A percentile compares a stretch with the other conserved stretches of the same genome.
Conservation (phyloP, 2,113 vertebrate genomes). For the Otolemur garnettii region DNA sequence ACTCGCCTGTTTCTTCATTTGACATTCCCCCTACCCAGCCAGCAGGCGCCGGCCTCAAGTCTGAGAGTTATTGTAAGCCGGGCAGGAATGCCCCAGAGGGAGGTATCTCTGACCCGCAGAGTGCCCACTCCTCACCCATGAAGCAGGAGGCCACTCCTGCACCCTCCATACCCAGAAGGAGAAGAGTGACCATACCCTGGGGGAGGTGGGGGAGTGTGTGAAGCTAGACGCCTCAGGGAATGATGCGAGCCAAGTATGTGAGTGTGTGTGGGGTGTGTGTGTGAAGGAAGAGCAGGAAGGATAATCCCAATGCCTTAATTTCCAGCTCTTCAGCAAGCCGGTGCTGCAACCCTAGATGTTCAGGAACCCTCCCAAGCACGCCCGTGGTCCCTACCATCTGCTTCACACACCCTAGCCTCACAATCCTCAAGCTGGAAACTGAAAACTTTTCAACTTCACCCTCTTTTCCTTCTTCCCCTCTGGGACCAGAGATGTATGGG, state of each 20-base stretch:
- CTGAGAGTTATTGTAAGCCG: constrained; percentile 25
- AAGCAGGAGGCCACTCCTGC: background rate
- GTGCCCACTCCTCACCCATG: constrained; percentile 26
- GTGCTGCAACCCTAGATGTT: background rate
- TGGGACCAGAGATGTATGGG: constrained; percentile 39
- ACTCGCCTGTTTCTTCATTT: constrained; percentile 25
- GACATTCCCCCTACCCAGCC: background rate
- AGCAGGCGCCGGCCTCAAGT: background rate
- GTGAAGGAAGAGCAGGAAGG: background rate
- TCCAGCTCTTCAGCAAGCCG: background rate
- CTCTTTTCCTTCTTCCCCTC: constrained; percentile 6
- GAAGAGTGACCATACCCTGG: background rate
- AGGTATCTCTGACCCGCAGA: background rate
- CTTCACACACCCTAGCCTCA: background rate
- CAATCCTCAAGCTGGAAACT: background rate
- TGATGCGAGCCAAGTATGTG: constrained; percentile 37
- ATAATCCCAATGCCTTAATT: background rate
- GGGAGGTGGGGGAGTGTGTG: background rate
- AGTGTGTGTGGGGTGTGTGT: background rate
- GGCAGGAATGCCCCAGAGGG: constrained; percentile 22
- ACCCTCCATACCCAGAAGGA: background rate
- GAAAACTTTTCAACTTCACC: constrained; percentile 68
- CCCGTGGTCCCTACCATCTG: background rate
- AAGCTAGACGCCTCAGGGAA: background rate
- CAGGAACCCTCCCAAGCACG: background rate